phyloP scores from a whole-genome alignment of 1,140 invertebrate genomes.

The Anastatus disparis region DNA sequence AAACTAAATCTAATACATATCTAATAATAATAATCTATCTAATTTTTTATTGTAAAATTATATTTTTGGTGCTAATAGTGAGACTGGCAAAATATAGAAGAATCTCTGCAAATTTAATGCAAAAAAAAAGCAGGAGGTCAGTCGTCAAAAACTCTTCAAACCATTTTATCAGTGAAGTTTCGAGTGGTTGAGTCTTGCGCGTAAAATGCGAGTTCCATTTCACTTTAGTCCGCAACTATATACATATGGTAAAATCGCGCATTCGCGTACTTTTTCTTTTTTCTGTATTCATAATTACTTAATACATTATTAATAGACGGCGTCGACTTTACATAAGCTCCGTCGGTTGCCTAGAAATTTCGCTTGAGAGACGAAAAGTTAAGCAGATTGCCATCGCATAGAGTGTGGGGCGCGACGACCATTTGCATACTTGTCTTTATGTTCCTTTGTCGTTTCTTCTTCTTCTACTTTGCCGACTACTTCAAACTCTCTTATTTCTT shows the following conservation, averaged over 20 bases:
- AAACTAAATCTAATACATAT: no score
- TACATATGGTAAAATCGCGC: no score
- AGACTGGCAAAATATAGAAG: no score
- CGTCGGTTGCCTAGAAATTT: conserved; percentile 37
- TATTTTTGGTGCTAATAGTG: no score
- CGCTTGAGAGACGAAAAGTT: conserved; percentile 57
- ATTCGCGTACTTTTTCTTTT: conserved; percentile 42
- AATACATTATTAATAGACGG: conserved; percentile 65
- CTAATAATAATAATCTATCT: no score
- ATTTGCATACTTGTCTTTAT: conserved; percentile 57
- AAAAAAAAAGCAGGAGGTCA: not conserved
- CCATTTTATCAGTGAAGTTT: conserved; percentile 53
- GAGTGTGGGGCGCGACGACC: conserved; percentile 43
- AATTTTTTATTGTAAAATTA: no score
- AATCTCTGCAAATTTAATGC: not conserved
- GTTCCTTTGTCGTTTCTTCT: conserved; percentile 19
- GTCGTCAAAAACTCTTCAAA: conserved; percentile 35
- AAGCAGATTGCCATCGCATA: conserved; percentile 57
- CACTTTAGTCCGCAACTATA: no score
- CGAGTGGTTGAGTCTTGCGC: conserved; percentile 40
- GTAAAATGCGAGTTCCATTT: conserved; percentile 39
- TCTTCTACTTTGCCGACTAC: not conserved
- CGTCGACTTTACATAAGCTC: conserved; percentile 62
- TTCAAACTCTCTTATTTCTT: not conserved
- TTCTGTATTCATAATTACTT: conserved; percentile 62